Conservation (phyloP, 2,888 invertebrate species). For the Microctonus brassicae region DNA sequence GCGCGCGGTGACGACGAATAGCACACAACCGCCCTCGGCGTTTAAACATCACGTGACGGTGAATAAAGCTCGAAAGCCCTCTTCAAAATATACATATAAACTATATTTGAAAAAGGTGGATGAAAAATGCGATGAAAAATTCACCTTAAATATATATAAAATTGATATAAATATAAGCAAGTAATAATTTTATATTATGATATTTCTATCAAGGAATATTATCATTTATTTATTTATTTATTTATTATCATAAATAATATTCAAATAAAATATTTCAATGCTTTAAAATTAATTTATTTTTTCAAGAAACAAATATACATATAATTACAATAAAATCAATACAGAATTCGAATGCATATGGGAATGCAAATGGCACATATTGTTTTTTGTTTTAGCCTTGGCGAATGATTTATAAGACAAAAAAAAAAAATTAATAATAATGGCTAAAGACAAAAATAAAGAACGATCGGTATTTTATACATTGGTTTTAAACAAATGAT, state of each 20-base stretch:
- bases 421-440: neutral
- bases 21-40: constrained; percentile 9
- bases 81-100: neutral
- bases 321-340: constrained; percentile 7
- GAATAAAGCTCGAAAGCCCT: neutral
- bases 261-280: neutral
- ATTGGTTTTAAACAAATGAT: neutral
- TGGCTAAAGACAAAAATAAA: constrained; percentile 26
- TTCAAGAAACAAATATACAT: constrained; percentile 2
- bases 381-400: neutral
- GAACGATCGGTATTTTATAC: constrained; percentile 40
- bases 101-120: neutral
- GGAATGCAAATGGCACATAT: constrained; percentile 1
- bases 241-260: neutral
- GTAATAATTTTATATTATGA: too few species aligned
- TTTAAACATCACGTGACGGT: constrained; percentile 18
- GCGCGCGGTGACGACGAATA: constrained; percentile 9
- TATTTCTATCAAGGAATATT: too few species aligned
- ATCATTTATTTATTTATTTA: too few species aligned
- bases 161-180: neutral
- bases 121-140: constrained; percentile 12
- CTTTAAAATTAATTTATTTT: constrained; percentile 11
- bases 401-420: neutral
- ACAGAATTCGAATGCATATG: neutral
- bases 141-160: neutral